These are phyloP conservation scores for Micrastur ruficollis DNA, from an alignment of 2,797 vertebrate species.

Conservation along the genomic window DNA sequence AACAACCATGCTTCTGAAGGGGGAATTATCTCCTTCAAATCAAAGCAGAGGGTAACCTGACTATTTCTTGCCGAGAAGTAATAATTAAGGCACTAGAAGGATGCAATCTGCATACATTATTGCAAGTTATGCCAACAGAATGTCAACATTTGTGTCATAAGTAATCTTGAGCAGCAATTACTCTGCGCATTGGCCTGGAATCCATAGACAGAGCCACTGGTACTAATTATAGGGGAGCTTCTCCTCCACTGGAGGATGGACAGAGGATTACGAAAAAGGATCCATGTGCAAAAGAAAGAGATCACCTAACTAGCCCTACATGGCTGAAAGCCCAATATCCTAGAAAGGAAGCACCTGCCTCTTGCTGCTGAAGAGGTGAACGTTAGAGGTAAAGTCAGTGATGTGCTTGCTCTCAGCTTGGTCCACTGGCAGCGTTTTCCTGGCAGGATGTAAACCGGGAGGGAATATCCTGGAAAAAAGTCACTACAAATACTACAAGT, in stretches of 20 bases:
- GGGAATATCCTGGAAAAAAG: background rate
- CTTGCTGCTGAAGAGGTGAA: background rate
- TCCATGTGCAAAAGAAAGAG: background rate
- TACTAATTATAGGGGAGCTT: constrained; percentile 43
- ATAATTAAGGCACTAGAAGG: constrained; percentile 78
- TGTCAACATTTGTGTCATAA: constrained; percentile 81
- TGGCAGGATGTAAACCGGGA: background rate
- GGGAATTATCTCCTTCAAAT: constrained; percentile 70
- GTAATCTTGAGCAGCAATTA: constrained; percentile 75
- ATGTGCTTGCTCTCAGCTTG: background rate
- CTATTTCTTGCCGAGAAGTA: constrained; percentile 74
- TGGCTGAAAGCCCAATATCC: background rate
- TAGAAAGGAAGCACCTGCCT: background rate
- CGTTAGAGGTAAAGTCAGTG: background rate
- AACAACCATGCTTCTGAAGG: background rate
- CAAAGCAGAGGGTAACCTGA: constrained; percentile 76
- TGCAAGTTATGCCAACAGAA: constrained; percentile 82
- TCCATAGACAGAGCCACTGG: constrained; percentile 4
- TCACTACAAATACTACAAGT: background rate
- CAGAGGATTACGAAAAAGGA: background rate
- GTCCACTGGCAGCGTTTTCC: background rate
- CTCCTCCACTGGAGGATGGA: background rate
- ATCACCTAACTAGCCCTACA: background rate
- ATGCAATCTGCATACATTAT: constrained; percentile 82
- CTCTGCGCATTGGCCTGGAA: constrained; percentile 58